phyloP scores from a whole-genome alignment of 2,888 invertebrate genomes.

The Drosophila limbata region DNA sequence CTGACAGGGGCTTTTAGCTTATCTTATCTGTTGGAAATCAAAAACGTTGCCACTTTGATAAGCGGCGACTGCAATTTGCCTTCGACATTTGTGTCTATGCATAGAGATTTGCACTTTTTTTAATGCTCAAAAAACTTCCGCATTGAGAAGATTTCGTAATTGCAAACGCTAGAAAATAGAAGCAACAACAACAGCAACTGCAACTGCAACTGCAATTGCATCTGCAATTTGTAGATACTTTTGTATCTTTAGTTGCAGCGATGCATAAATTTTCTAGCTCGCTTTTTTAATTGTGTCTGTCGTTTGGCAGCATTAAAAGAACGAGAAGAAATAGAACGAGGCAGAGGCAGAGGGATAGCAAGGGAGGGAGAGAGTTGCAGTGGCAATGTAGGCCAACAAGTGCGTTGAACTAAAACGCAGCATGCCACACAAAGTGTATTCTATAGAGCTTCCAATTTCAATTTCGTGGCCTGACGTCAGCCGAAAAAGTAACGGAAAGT shows the following conservation, averaged over 20 bases:
- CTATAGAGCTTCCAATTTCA: slow-evolving; percentile 25
- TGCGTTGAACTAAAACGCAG: slow-evolving; percentile 79
- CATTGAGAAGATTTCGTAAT: slow-evolving; percentile 68
- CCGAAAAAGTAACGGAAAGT: slow-evolving; percentile 21
- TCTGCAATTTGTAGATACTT: slow-evolving; percentile 14
- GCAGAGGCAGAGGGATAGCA: slow-evolving; percentile 15
- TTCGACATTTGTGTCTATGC: slow-evolving; percentile 1
- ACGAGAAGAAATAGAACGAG: not conserved
- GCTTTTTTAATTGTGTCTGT: slow-evolving; percentile 56
- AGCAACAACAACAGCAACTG: slow-evolving; percentile 15
- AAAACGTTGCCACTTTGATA: slow-evolving; percentile 41
- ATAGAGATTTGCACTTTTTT: slow-evolving; percentile 9
- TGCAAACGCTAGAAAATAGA: slow-evolving; percentile 51
- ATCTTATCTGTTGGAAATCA: slow-evolving; percentile 56
- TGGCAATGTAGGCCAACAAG: slow-evolving; percentile 82
- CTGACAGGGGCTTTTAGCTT: slow-evolving; percentile 22
- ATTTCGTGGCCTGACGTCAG: slow-evolving; percentile 46
- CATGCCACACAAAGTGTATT: slow-evolving; percentile 29
- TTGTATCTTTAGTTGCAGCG: slow-evolving; percentile 21
- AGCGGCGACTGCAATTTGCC: slow-evolving; percentile 17
- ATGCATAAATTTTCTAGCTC: slow-evolving; percentile 38
- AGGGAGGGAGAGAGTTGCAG: slow-evolving; percentile 4
- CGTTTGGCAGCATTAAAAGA: slow-evolving; percentile 12
- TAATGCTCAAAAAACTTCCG: slow-evolving; percentile 47
- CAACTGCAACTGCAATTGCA: slow-evolving; percentile 7